Percentiles rank a stretch among this genome's conserved stretches.
phyloP scores from a whole-genome alignment of 2,113 vertebrate genomes.

The Tiliqua scincoides region DNA sequence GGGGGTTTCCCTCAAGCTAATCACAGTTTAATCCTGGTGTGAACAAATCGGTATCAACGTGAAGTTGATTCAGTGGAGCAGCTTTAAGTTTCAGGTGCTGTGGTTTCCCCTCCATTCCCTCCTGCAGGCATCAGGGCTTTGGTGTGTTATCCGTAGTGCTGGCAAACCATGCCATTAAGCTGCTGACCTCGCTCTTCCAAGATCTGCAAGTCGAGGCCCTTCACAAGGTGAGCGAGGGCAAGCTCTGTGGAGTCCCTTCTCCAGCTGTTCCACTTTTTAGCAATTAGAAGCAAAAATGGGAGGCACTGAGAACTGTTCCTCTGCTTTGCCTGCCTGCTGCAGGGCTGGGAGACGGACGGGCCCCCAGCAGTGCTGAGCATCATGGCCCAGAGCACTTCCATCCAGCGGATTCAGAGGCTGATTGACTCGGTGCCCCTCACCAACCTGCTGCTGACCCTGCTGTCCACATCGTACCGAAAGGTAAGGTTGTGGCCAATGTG shows the following conservation, averaged over 20 bases:
- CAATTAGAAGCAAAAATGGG: too few species aligned
- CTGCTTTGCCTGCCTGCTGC: background rate
- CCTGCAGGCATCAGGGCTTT: slow-evolving; percentile 92
- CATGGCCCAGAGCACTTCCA: slow-evolving; percentile 97
- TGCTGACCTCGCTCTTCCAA: slow-evolving; percentile 94
- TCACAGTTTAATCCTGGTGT: too few species aligned
- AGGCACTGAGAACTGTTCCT: background rate
- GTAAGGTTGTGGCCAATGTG: slow-evolving; percentile 64
- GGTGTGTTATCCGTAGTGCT: slow-evolving; percentile 94
- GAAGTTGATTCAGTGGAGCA: background rate
- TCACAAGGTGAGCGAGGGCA: slow-evolving; percentile 82
- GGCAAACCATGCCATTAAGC: slow-evolving; percentile 95
- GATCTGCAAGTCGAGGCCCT: slow-evolving; percentile 96
- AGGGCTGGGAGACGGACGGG: slow-evolving; percentile 92
- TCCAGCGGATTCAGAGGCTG: slow-evolving; percentile 94
- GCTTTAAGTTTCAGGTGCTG: background rate
- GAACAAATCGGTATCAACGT: too few species aligned
- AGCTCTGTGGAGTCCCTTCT: rapidly evolving
- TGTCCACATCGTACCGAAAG: slow-evolving; percentile 97
- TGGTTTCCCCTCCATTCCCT: background rate
- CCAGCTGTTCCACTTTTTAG: background rate
- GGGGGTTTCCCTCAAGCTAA: too few species aligned
- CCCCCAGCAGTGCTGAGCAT: slow-evolving; percentile 94
- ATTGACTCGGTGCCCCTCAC: slow-evolving; percentile 97
- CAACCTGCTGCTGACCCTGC: slow-evolving; percentile 91